phyloP scores from a whole-genome alignment of 2,797 vertebrate species.

The Halcyon badia region DNA sequence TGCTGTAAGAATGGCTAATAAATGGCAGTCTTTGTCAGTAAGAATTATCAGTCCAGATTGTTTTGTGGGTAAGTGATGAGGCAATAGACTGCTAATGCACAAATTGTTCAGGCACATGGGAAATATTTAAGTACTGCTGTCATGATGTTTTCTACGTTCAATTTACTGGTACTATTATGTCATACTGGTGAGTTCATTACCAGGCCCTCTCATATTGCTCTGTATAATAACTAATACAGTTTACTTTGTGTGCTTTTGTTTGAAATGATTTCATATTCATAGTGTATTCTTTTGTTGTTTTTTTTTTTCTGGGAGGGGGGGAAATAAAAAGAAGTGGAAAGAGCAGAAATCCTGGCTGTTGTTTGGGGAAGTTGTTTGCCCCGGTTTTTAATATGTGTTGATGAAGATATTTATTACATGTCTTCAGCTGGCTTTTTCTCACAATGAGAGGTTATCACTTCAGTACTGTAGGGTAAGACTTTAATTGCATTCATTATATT shows the following conservation, averaged over 20 bases:
- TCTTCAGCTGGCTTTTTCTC: conserved; percentile 31
- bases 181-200: conserved; percentile 39
- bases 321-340: background rate
- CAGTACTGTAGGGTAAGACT: conserved; percentile 28
- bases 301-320: background rate
- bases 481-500: conserved; percentile 69
- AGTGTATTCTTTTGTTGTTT: background rate
- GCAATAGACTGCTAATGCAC: conserved; percentile 59
- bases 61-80: conserved; percentile 28
- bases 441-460: conserved; percentile 23
- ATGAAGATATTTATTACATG: conserved; percentile 9
- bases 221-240: background rate
- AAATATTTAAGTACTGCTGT: conserved; percentile 44
- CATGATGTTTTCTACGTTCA: conserved; percentile 13
- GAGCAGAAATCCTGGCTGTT: background rate
- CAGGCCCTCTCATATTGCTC: background rate
- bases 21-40: conserved; percentile 37
- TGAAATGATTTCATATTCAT: background rate
- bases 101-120: conserved; percentile 36
- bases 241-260: background rate
- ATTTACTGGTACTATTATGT: conserved; percentile 35
- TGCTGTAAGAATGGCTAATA: background rate
- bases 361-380: background rate
- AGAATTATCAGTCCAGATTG: conserved; percentile 6
- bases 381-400: background rate